Conservation (phyloP, 2,113 vertebrate genomes). For the Cyprinus carpio region DNA sequence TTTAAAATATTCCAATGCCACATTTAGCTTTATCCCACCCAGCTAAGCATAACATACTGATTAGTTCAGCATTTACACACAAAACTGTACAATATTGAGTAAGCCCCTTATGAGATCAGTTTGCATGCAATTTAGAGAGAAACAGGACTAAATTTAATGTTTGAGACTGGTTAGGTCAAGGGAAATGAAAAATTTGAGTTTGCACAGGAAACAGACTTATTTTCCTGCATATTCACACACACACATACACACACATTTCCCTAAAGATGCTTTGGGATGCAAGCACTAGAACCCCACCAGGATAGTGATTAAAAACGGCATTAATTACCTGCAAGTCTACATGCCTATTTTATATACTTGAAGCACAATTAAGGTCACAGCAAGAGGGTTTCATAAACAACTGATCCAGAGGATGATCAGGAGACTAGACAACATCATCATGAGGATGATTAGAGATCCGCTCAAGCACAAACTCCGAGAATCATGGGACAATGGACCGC, state of each 20-base stretch:
- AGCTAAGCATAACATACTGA: constrained; percentile 40
- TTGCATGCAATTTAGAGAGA: constrained; percentile 42
- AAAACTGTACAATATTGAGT: constrained; percentile 28
- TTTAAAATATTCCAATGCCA: constrained; percentile 19
- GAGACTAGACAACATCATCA: constrained; percentile 17
- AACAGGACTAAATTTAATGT: constrained; percentile 42
- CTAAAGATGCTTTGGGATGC: constrained; percentile 11
- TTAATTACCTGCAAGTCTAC: constrained; percentile 40
- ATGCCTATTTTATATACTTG: constrained; percentile 32
- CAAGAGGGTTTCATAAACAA: constrained; percentile 11
- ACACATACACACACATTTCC: constrained; percentile 22
- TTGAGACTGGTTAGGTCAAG: constrained; percentile 34
- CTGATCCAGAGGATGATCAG: constrained; percentile 10
- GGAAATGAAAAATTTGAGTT: neutral
- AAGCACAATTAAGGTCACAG: constrained; percentile 39
- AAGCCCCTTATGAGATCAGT: constrained; percentile 40
- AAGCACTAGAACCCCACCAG: constrained; percentile 34
- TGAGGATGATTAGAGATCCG: neutral
- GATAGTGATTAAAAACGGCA: constrained; percentile 50
- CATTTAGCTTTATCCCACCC: constrained; percentile 41
- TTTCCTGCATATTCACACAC: neutral
- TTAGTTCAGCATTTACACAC: constrained; percentile 32
- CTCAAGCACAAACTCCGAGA: neutral
- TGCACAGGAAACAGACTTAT: constrained; percentile 9
- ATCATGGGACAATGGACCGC: neutral